phyloP scores from a whole-genome alignment of 2,797 vertebrate genomes.

The Mormyrops boulengeri region DNA sequence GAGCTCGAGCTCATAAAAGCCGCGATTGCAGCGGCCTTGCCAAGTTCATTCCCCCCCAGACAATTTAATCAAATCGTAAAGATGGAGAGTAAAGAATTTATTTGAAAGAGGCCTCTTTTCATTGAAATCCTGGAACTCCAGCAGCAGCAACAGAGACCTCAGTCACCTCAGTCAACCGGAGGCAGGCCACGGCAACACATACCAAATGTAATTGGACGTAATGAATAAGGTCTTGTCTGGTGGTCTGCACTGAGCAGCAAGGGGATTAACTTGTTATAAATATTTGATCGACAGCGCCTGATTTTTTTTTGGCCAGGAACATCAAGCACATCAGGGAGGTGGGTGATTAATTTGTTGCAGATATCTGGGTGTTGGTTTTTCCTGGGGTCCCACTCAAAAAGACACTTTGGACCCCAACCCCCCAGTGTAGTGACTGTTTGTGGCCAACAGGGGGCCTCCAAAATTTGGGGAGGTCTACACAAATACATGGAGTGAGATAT shows the following conservation, averaged over 20 bases:
- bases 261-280: background rate
- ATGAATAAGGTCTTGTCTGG: background rate
- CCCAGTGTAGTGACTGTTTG: background rate
- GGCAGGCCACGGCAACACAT: background rate
- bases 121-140: background rate
- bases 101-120: background rate
- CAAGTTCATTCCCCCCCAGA: background rate
- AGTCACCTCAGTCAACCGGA: background rate
- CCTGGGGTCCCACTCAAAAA: background rate
- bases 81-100: background rate
- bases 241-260: background rate
- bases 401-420: background rate
- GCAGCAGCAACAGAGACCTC: background rate
- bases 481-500: background rate
- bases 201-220: background rate
- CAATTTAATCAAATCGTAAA: background rate
- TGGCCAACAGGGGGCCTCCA: background rate
- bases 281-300: background rate
- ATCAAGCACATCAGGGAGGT: background rate
- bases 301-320: background rate
- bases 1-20: background rate
- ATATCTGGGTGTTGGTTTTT: background rate
- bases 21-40: background rate
- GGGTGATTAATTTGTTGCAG: background rate
- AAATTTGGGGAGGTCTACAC: background rate